A percentile compares a stretch with the other conserved stretches of the same genome.
Evolutionary conservation across 2,888 invertebrate species (phyloP).

Genomic region (Scaeva pyrastri): DNA sequence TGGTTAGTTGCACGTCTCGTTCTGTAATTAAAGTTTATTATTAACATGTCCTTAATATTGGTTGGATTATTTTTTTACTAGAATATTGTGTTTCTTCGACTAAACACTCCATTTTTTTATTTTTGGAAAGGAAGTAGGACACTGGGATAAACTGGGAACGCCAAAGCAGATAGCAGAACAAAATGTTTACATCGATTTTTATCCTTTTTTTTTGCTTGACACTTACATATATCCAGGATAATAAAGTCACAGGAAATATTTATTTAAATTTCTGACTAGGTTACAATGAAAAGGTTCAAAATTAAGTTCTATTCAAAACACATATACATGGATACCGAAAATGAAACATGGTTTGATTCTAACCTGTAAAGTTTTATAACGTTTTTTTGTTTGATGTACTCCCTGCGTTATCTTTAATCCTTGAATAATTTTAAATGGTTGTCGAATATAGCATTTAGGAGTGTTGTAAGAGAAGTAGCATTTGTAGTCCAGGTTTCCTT

Average conservation of each 20-base stretch:
- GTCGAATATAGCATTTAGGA: too few relatives aligned
- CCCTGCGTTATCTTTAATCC: too few relatives aligned
- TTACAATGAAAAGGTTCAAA: not conserved
- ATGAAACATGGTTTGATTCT: too few relatives aligned
- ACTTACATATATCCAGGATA: not conserved
- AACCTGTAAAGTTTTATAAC: too few relatives aligned
- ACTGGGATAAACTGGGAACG: not conserved
- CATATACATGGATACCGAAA: too few relatives aligned
- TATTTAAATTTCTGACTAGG: not conserved
- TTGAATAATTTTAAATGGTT: too few relatives aligned
- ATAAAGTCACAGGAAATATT: not conserved
- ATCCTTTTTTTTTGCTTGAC: not conserved
- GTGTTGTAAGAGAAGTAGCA: too few relatives aligned
- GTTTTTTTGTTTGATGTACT: too few relatives aligned
- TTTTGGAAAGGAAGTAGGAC: not conserved
- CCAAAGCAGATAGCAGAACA: not conserved
- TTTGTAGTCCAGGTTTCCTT: too few relatives aligned
- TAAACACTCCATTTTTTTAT: not conserved
- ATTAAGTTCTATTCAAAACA: not conserved
- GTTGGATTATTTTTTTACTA: not conserved
- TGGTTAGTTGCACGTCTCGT: slow-evolving; percentile 24
- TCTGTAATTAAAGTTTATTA: slow-evolving; percentile 1
- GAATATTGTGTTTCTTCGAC: not conserved
- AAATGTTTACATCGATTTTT: slow-evolving; percentile 29
- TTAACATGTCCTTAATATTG: not conserved